A percentile compares a stretch with the other conserved stretches of the same genome.
Evolutionary conservation across 2,113 vertebrate genomes (phyloP).

Genomic region (Tachuris rubrigastra): DNA sequence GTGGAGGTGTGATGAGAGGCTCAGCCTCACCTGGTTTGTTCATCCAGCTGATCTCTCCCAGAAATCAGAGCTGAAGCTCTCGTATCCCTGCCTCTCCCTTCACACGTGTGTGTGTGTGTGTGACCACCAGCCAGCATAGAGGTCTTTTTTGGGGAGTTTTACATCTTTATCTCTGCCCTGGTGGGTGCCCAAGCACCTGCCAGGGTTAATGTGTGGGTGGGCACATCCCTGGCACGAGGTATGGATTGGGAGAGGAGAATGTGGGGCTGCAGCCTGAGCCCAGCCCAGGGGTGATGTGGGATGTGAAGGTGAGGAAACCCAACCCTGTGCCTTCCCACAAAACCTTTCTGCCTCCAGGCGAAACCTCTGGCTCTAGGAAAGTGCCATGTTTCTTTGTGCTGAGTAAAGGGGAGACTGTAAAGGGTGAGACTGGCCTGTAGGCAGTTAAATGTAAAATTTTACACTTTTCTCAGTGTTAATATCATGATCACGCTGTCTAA

Average conservation of each 20-base stretch:
- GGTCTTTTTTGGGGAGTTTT: fast-evolving
- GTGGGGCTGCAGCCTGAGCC: neutral
- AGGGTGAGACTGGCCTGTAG: neutral
- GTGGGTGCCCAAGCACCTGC: neutral
- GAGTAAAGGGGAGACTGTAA: neutral
- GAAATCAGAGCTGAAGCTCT: neutral
- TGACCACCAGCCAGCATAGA: neutral
- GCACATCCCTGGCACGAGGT: neutral
- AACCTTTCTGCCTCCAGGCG: fast-evolving
- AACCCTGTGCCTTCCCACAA: fast-evolving
- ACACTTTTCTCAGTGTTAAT: slow-evolving; percentile 16
- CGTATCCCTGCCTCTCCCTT: fast-evolving
- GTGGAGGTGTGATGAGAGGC: neutral
- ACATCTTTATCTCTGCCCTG: neutral
- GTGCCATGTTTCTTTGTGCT: fast-evolving
- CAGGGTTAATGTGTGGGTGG: fast-evolving
- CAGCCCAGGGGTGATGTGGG: neutral
- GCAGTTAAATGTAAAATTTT: neutral
- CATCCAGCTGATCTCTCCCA: neutral
- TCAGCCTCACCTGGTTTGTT: neutral
- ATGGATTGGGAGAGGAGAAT: neutral
- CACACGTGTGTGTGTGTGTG: fast-evolving
- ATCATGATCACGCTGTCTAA: neutral
- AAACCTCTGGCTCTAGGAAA: neutral
- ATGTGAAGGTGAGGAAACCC: fast-evolving